These are phyloP conservation scores for Hetaerina titia DNA, from an alignment of 2,888 invertebrate species.

Conservation along the genomic window DNA sequence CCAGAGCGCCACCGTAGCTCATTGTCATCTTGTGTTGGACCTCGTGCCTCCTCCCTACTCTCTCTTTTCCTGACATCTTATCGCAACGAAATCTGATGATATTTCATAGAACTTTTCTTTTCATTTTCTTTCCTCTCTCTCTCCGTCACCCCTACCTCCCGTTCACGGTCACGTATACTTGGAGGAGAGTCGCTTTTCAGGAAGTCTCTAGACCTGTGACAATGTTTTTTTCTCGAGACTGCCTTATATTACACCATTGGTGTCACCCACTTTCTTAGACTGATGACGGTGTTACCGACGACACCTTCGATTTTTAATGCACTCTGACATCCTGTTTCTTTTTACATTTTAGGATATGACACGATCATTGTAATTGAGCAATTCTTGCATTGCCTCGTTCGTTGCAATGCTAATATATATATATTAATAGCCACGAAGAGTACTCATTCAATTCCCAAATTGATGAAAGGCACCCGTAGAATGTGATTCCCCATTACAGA, in stretches of 20 bases:
- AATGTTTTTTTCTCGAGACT: background rate
- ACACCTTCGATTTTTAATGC: background rate
- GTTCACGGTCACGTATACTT: background rate
- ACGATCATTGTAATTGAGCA: no score
- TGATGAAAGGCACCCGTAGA: no score
- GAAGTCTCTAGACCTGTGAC: background rate
- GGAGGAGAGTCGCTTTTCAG: background rate
- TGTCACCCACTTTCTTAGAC: background rate
- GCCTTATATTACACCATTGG: background rate
- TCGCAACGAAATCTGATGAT: constrained; percentile 50
- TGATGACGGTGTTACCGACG: background rate
- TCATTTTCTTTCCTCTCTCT: background rate
- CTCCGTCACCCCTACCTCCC: background rate
- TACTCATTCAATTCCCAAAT: no score
- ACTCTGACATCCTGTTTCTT: no score
- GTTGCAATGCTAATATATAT: no score
- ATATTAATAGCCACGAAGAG: no score
- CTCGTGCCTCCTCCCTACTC: constrained; percentile 20
- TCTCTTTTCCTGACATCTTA: background rate
- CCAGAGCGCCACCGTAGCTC: constrained; percentile 56
- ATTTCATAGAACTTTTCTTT: background rate
- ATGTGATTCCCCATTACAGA: no score
- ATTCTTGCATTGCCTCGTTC: no score
- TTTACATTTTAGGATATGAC: no score
- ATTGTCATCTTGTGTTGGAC: constrained; percentile 57